phyloP scores from a whole-genome alignment of 2,797 vertebrate genomes.

The Alfaro cultratus region DNA sequence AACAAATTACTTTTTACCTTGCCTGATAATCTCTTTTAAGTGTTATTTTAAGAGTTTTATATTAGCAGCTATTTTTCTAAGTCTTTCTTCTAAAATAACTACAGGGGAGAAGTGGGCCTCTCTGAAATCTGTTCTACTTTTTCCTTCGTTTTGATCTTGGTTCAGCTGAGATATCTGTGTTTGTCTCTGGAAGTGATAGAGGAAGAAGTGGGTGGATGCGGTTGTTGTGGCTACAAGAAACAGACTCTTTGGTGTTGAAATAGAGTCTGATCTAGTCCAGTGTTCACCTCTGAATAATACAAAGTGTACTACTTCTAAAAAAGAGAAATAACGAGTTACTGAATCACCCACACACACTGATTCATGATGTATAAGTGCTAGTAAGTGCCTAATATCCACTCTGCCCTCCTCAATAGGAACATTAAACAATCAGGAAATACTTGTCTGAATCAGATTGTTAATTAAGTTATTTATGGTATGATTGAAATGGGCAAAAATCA shows the following conservation, averaged over 20 bases:
- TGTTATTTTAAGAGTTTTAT: neutral
- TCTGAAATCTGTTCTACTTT: slow-evolving; percentile 51
- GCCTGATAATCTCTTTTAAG: neutral
- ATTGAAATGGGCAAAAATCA: slow-evolving; percentile 3
- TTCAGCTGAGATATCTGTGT: slow-evolving; percentile 63
- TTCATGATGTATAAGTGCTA: slow-evolving; percentile 37
- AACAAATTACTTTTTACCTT: neutral
- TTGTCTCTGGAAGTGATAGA: slow-evolving; percentile 67
- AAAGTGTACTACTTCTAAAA: slow-evolving; percentile 41
- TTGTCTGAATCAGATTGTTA: slow-evolving; percentile 28
- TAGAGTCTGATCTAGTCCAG: slow-evolving; percentile 69
- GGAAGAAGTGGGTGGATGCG: slow-evolving; percentile 51
- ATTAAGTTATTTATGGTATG: slow-evolving; percentile 9
- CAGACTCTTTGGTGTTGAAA: slow-evolving; percentile 70
- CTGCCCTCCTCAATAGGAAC: slow-evolving; percentile 35
- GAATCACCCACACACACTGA: slow-evolving; percentile 52
- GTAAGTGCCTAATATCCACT: slow-evolving; percentile 41
- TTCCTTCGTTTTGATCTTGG: slow-evolving; percentile 63
- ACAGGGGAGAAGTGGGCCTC: slow-evolving; percentile 24
- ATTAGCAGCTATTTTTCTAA: neutral
- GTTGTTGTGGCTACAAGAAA: slow-evolving; percentile 38
- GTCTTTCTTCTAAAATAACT: slow-evolving; percentile 55
- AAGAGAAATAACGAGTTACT: slow-evolving; percentile 55
- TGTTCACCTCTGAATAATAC: slow-evolving; percentile 47
- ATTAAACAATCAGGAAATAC: slow-evolving; percentile 16